Evolutionary conservation across 1,140 invertebrate species (phyloP).

Genomic region (Nebria ingens): DNA sequence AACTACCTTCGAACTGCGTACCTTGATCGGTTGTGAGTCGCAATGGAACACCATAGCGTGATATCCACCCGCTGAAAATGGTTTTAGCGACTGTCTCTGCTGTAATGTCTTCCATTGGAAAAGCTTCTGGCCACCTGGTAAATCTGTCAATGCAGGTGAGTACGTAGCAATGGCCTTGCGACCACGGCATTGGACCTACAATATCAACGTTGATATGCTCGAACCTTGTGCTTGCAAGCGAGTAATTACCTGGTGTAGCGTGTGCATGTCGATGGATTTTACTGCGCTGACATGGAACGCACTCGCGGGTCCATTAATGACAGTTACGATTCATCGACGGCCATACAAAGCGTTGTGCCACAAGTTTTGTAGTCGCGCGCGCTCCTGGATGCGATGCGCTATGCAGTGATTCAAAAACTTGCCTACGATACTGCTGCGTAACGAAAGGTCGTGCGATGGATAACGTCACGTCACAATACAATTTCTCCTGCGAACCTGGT

Average conservation of each 20-base stretch:
- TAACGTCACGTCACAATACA: slow-evolving; percentile 7
- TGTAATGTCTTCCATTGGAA: slow-evolving; percentile 33
- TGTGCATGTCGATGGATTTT: slow-evolving; percentile 21
- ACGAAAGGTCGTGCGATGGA: slow-evolving; percentile 18
- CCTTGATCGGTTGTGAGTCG: background rate
- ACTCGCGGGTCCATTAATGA: slow-evolving; percentile 14
- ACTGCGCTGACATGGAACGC: slow-evolving; percentile 20
- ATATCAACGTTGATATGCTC: slow-evolving; percentile 27
- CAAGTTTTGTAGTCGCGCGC: slow-evolving; percentile 15
- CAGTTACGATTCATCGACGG: slow-evolving; percentile 20
- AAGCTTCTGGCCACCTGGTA: slow-evolving; percentile 37
- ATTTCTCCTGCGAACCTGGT: background rate
- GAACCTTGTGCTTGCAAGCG: slow-evolving; percentile 18
- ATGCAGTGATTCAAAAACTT: slow-evolving; percentile 26
- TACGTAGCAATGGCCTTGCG: slow-evolving; percentile 25
- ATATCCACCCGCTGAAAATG: slow-evolving; percentile 21
- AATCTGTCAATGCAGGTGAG: slow-evolving; percentile 36
- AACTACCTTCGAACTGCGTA: background rate
- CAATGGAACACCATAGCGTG: background rate
- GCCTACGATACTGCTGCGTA: slow-evolving; percentile 18
- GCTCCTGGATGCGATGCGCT: slow-evolving; percentile 23
- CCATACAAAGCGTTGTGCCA: slow-evolving; percentile 21
- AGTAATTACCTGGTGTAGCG: slow-evolving; percentile 1
- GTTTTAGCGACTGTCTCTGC: slow-evolving; percentile 28
- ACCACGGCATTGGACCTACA: slow-evolving; percentile 26